These are phyloP conservation scores for Synchiropus splendidus DNA, from an alignment of 2,113 vertebrate genomes.

Conservation along the genomic window DNA sequence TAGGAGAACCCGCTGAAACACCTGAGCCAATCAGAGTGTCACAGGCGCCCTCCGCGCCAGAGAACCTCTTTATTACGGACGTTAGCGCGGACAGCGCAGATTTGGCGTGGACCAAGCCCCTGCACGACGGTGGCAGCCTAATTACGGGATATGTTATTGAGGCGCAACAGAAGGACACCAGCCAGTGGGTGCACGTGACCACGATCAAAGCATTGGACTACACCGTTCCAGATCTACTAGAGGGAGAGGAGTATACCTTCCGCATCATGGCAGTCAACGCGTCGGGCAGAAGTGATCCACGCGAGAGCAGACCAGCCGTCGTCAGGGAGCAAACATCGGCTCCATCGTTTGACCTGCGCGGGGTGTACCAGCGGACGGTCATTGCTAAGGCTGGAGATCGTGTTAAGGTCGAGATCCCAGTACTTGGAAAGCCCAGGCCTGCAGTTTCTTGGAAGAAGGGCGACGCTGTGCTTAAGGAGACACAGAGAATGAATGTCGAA, in stretches of 20 bases:
- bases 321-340: conserved; percentile 85
- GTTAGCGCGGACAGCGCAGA: conserved; percentile 82
- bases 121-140: conserved; percentile 87
- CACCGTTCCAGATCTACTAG: conserved; percentile 78
- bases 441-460: conserved; percentile 91
- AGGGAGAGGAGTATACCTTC: conserved; percentile 91
- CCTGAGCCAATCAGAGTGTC: conserved; percentile 85
- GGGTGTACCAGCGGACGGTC: conserved; percentile 87
- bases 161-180: conserved; percentile 85
- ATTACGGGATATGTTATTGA: conserved; percentile 98
- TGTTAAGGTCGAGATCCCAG: conserved; percentile 93
- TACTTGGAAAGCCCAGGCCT: conserved; percentile 87
- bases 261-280: conserved; percentile 95
- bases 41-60: conserved; percentile 86
- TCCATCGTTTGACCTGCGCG: conserved; percentile 87
- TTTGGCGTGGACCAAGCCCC: conserved; percentile 90
- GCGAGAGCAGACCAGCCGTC: conserved; percentile 85
- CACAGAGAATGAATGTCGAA: conserved; percentile 89
- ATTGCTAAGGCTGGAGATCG: conserved; percentile 91
- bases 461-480: conserved; percentile 79
- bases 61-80: conserved; percentile 89
- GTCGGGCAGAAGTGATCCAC: conserved; percentile 89
- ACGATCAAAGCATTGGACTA: conserved; percentile 87
- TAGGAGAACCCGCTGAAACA: conserved; percentile 90
- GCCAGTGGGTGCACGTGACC: conserved; percentile 83